Conservation (phyloP, 2,797 vertebrate genomes). For the Megalops cyprinoides region DNA sequence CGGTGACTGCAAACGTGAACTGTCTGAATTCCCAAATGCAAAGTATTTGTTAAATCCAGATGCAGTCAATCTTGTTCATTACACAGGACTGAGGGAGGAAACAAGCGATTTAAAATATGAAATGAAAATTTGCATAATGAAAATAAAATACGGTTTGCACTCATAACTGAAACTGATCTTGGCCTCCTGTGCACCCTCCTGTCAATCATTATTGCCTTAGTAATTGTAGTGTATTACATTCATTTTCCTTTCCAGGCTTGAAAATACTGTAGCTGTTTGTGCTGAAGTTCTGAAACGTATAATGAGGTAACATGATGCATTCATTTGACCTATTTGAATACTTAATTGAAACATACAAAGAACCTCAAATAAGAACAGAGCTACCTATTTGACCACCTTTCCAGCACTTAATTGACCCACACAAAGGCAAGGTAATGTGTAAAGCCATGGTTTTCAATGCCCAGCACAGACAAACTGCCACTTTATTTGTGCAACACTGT, state of each 20-base stretch:
- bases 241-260: not conserved
- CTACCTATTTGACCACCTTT: not conserved
- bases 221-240: constrained; percentile 13
- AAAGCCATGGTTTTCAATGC: not conserved
- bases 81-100: constrained; percentile 14
- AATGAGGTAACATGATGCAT: not conserved
- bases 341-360: constrained; percentile 1
- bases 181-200: not conserved
- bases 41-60: not conserved
- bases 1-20: not conserved
- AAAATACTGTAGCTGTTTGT: not conserved
- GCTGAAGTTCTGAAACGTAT: not conserved
- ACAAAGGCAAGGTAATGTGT: constrained; percentile 5
- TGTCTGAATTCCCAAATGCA: constrained; percentile 22
- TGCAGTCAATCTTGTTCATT: constrained; percentile 21
- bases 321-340: constrained; percentile 3
- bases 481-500: not conserved
- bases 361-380: constrained; percentile 19
- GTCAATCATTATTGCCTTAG: not conserved
- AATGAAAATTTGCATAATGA: constrained; percentile 19
- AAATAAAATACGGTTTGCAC: constrained; percentile 6
- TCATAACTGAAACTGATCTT: constrained; percentile 12
- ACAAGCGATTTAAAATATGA: not conserved
- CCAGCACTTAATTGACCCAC: not conserved
- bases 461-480: not conserved